Evolutionary conservation across 2,113 vertebrate genomes (phyloP).

Genomic region (Noctilio leporinus): DNA sequence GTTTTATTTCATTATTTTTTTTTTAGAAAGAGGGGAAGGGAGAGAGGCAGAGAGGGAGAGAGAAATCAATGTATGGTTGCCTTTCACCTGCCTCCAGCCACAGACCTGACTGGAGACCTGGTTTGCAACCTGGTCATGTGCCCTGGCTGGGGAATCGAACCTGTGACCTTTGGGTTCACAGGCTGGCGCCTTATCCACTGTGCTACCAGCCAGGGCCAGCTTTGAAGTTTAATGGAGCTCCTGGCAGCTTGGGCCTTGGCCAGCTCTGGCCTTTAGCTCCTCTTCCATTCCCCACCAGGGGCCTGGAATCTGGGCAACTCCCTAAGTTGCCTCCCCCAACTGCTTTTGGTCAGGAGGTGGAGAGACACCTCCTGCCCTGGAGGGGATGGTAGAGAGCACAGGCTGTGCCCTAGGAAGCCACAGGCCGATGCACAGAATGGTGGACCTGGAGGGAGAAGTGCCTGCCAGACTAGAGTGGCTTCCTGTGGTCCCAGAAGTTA

Average conservation of each 20-base stretch:
- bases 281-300: not conserved
- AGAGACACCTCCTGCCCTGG: not conserved
- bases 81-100: no score
- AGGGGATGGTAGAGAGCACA: not conserved
- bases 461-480: not conserved
- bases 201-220: no score
- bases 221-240: constrained; percentile 30
- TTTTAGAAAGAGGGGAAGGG: no score
- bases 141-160: no score
- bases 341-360: not conserved
- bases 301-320: not conserved
- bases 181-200: no score
- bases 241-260: not conserved
- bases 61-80: no score
- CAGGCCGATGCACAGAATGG: not conserved
- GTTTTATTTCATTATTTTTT: no score
- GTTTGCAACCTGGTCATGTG: no score
- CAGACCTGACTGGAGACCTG: no score
- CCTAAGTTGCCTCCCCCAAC: not conserved
- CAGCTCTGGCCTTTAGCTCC: not conserved
- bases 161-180: no score
- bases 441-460: not conserved
- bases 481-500: not conserved
- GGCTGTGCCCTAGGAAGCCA: not conserved
- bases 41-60: no score